These are phyloP conservation scores for Leptinotarsa haldemani DNA, from an alignment of 2,888 invertebrate genomes.

Conservation along the genomic window DNA sequence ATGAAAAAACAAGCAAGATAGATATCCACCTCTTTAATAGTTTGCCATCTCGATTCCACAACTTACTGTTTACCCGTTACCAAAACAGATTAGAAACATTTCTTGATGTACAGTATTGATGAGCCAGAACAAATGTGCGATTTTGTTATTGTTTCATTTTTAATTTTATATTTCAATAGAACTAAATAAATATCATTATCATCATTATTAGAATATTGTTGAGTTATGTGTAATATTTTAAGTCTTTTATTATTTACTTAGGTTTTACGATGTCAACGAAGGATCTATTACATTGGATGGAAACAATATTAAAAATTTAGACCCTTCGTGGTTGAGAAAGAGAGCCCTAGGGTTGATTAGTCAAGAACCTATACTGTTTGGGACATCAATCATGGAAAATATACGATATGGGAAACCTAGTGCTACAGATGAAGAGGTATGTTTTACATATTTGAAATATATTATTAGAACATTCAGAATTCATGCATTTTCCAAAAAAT, in stretches of 20 bases:
- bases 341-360: conserved; percentile 88
- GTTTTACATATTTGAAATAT: background rate
- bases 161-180: too few relatives aligned
- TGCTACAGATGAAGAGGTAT: conserved; percentile 75
- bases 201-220: too few relatives aligned
- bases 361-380: conserved; percentile 95
- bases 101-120: background rate
- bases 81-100: too few relatives aligned
- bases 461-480: too few relatives aligned
- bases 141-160: background rate
- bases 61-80: too few relatives aligned
- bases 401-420: conserved; percentile 88
- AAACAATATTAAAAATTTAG: conserved; percentile 75
- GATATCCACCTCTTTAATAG: too few relatives aligned
- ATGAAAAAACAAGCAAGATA: too few relatives aligned
- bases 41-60: too few relatives aligned
- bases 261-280: conserved; percentile 83
- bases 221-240: too few relatives aligned
- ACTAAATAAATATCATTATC: too few relatives aligned
- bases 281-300: conserved; percentile 84
- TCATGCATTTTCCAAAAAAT: too few relatives aligned
- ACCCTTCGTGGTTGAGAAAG: conserved; percentile 88
- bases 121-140: background rate
- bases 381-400: conserved; percentile 91
- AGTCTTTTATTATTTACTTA: conserved; percentile 55